Percentiles rank a stretch among this genome's conserved stretches.
These are phyloP conservation scores for Pitangus sulphuratus DNA, from an alignment of 2,797 vertebrate species.

Conservation along the genomic window DNA sequence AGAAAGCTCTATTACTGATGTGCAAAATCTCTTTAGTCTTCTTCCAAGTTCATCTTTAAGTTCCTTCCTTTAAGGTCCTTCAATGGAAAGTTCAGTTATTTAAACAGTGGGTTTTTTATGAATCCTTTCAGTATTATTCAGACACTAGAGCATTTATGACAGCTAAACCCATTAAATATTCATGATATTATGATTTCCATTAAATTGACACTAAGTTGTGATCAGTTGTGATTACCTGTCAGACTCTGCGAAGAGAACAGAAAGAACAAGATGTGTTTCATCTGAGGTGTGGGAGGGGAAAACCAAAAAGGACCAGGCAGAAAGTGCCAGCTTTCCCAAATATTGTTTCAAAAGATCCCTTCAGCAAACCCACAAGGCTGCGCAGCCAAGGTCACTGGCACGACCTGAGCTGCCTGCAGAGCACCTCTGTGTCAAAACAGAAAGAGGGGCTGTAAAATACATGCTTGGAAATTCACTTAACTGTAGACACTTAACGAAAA, in stretches of 20 bases:
- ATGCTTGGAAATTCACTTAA: not conserved
- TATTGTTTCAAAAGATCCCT: not conserved
- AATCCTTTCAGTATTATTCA: not conserved
- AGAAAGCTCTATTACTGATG: not conserved
- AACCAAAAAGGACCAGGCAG: not conserved
- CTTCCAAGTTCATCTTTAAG: not conserved
- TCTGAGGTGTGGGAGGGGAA: not conserved
- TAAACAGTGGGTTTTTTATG: not conserved
- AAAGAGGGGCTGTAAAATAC: not conserved
- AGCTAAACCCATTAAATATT: not conserved
- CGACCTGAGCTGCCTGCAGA: not conserved
- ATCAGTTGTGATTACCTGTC: not conserved
- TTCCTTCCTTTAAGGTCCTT: not conserved
- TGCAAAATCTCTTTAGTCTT: not conserved
- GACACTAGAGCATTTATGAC: not conserved
- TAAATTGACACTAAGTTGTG: not conserved
- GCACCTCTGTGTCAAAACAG: not conserved
- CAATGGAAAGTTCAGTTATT: not conserved
- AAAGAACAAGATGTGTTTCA: fast-evolving
- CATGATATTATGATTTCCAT: not conserved
- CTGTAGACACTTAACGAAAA: not conserved
- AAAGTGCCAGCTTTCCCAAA: not conserved
- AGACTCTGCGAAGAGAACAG: not conserved
- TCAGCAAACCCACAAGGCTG: not conserved
- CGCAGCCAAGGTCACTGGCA: not conserved